These are phyloP conservation scores for Halisarca cf. caerulea DNA, from an alignment of 37 sponge, comb jelly and placozoan species.

Conservation along the genomic window DNA sequence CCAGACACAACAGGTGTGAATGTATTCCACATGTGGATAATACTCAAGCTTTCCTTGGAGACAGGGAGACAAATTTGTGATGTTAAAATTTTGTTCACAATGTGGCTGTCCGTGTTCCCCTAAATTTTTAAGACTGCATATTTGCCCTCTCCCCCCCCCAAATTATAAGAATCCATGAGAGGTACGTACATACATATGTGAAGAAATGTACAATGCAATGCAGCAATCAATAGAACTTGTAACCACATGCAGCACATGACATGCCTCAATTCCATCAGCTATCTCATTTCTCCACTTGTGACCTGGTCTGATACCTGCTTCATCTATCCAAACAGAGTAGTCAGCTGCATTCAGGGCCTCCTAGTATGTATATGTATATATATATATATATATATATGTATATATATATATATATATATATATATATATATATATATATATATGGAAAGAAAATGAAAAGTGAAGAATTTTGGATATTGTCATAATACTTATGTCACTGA, in stretches of 20 bases:
- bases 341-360: slow-evolving; percentile 44
- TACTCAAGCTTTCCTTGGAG: too few relatives aligned
- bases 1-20: too few relatives aligned
- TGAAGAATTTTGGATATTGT: not conserved
- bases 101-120: too few relatives aligned
- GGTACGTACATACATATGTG: not conserved
- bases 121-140: too few relatives aligned
- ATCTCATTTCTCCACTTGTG: slow-evolving; percentile 84
- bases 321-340: slow-evolving; percentile 81
- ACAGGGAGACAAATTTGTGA: too few relatives aligned
- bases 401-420: too few relatives aligned
- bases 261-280: slow-evolving; percentile 71
- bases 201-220: not conserved
- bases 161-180: not conserved
- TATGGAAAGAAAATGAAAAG: not conserved
- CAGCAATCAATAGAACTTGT: not conserved
- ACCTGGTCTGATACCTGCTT: slow-evolving; percentile 80
- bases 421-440: not conserved
- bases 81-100: too few relatives aligned
- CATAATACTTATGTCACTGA: not conserved
- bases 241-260: not conserved
- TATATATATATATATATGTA: not conserved
- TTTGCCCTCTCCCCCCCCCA: too few relatives aligned
- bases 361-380: slow-evolving; percentile 16
- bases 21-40: too few relatives aligned